Base-by-base conservation (phyloP, 2,888 invertebrate species). In the Amblyteles armatorius region DNA sequence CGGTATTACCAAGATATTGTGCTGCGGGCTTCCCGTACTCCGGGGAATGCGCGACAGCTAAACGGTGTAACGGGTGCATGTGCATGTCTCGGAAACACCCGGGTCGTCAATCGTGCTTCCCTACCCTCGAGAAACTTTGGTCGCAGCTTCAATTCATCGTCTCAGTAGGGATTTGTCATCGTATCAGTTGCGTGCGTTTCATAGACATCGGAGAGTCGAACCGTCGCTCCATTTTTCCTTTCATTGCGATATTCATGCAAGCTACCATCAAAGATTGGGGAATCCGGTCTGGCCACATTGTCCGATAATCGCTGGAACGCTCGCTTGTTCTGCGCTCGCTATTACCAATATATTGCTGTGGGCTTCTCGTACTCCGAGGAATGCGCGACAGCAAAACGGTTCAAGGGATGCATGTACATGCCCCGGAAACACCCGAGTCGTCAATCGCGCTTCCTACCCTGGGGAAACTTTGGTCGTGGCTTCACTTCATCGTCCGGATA, bases 1-100 rank as follows among this genome's bases (percentile, higher is more conserved):
- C 73, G 68, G 79, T 79, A 85, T 85, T 82, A 80, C 79, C 82
- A 76, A 85, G 85, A 80, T 85, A 85, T 82, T 85, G 79, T 85
- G 79, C 82, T 73, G 57, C 44, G 65, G 26, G 72, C 79, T 82
- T 57, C 67, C 3, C 29, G 29, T 3, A 29, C 29, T 29, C 29
- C 29, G 29, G 3, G 29, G 29, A 29, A 29, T 29, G 29, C 29
- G 29, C 29, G 29, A 29, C 29, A 29, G 29, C 29, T 3, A 29
- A 29, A 29, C 29, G 29, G 29, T 29, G 3, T 29, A 29, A 29
- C 3, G 29, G 29, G 1, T 29, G 29, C 29, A 29, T 79, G 57
- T 29, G 3, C 65, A 40, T 26, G 57, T 69, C 65, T 22, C 67
- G 29, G 71, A 57, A 76, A 82, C 71, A 76, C 71, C 60, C 52